Evolutionary conservation across 2,888 invertebrate species (phyloP), one percentile per base, ranked within the genome.

Genomic region (Heliconius erato): DNA sequence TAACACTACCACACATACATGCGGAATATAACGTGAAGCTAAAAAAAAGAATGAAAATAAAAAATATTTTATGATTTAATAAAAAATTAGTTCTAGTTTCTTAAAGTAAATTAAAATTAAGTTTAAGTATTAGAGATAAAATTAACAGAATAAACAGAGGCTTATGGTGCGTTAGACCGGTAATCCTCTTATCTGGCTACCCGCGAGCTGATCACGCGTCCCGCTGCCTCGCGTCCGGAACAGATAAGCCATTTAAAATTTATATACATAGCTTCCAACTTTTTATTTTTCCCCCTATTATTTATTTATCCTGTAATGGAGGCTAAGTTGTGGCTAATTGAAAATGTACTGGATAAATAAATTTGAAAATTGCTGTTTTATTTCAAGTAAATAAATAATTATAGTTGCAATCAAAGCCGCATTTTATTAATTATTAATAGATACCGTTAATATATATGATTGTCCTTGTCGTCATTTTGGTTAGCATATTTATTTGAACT

Each of bases 181-280:
- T 92, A 92, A 93, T 92, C 92, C 91, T 87, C 91, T 93, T 93
- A 93, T 92, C 92, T 88, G 86, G 88, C 88, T 90, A 88, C 88
- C 90, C 89, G 86, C 86, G 86, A 87, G 88, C 87, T 89, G 90
- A 90, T 91, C 90, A 87, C 87, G 86, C 88, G 85, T 89, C 90
- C 90, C 89, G 88, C 87, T 87, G 88, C 87, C 88, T 87, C 87
- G 87, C 85, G 83, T 84, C 77, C 87, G 86, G 85, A 87, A 87
- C 87, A 87, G 89, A 90, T 90, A 90, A 89, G 87, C 88, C 84
- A 85, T 88, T 88, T 87, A 88, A 88, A 89, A 90, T 87, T 88
- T 90, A 87, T 88, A 88, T 40, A 40, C 40, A 40, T 85, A 86
- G 84, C 54, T 68, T 63, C 65, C 82, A 87, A 86, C 87, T 88